Conservation (phyloP, 2,797 vertebrate genomes). For the Glossophaga mutica region DNA sequence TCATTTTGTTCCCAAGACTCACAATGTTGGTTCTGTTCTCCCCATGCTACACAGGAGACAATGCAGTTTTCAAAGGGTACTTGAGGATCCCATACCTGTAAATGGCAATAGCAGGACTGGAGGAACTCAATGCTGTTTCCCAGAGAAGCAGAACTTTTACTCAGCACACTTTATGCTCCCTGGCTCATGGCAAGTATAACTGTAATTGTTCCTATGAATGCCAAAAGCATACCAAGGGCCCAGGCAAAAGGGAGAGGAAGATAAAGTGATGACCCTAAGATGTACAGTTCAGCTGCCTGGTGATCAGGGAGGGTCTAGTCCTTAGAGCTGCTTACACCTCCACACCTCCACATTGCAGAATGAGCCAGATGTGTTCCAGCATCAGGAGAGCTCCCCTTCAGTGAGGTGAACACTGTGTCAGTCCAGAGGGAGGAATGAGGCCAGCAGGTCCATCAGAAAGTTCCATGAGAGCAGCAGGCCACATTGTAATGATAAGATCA, state of each 20-base stretch:
- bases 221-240: fast-evolving
- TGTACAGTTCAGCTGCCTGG: background rate
- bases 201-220: fast-evolving
- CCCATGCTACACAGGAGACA: background rate
- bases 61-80: background rate
- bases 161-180: background rate
- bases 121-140: background rate
- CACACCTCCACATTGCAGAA: fast-evolving
- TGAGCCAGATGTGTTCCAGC: fast-evolving
- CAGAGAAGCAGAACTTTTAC: background rate
- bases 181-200: fast-evolving
- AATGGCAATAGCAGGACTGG: background rate
- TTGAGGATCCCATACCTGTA: background rate
- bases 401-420: no score
- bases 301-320: background rate
- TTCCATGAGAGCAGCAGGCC: fast-evolving
- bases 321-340: background rate
- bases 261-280: background rate
- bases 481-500: constrained; percentile 44
- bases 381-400: background rate
- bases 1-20: background rate
- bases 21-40: background rate
- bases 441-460: constrained; percentile 17
- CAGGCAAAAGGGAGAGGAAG: background rate
- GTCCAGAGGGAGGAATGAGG: background rate